Evolutionary conservation across 2,888 invertebrate genomes (phyloP).

Genomic region (Lepidochrysops patricia): DNA sequence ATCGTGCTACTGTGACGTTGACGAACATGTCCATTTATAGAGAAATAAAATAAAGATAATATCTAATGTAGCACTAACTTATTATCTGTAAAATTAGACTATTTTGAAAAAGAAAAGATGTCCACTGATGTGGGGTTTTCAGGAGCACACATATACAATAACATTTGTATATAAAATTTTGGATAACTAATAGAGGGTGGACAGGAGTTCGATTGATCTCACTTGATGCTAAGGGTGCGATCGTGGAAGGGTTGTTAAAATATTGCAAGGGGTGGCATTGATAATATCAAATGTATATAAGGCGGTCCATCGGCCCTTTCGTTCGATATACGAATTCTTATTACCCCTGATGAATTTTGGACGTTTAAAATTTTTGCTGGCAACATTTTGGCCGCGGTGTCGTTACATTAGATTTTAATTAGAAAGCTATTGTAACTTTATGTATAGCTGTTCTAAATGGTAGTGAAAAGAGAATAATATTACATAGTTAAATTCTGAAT

Average conservation of each 20-base stretch:
- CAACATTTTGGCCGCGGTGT: neutral
- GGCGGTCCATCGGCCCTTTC: conserved; percentile 26
- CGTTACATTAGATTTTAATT: neutral
- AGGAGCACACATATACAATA: neutral
- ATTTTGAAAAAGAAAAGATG: no score
- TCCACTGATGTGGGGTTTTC: neutral
- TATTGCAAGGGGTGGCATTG: conserved; percentile 54
- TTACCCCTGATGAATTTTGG: conserved; percentile 7
- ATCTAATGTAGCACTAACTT: no score
- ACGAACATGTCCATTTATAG: no score
- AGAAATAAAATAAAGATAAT: no score
- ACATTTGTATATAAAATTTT: conserved; percentile 20
- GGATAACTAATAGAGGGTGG: conserved; percentile 60
- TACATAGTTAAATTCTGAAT: no score
- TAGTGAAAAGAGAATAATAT: no score
- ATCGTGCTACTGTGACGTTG: no score
- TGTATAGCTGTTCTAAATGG: neutral
- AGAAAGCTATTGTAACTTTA: neutral
- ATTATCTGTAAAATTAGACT: no score
- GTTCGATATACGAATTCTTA: conserved; percentile 18
- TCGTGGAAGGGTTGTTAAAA: conserved; percentile 42
- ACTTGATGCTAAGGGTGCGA: conserved; percentile 43
- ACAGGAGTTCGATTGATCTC: conserved; percentile 58
- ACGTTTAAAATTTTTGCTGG: neutral
- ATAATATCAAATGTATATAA: conserved; percentile 34